Conservation (phyloP, 37 sponge, comb jelly and placozoan genomes). For the Ephydatia muelleri region DNA sequence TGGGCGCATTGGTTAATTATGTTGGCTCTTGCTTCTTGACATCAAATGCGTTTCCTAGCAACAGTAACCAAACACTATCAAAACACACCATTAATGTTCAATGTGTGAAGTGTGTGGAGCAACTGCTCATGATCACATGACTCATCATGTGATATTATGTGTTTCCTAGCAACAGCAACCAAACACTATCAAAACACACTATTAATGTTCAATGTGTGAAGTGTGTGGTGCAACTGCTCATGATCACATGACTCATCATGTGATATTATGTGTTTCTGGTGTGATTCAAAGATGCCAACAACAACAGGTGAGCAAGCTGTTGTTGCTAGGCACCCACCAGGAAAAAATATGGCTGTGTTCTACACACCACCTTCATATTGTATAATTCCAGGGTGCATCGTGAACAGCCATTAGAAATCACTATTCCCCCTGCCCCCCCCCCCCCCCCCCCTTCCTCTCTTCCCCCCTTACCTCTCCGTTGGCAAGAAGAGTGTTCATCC, state of each 20-base stretch:
- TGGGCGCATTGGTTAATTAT: too few relatives aligned
- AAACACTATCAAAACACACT: too few relatives aligned
- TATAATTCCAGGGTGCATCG: not conserved
- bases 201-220: too few relatives aligned
- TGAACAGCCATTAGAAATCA: not conserved
- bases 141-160: too few relatives aligned
- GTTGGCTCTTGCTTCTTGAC: too few relatives aligned
- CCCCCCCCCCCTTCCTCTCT: not conserved
- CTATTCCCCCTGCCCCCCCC: not conserved
- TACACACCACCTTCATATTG: not conserved
- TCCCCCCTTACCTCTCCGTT: slow-evolving; percentile 88
- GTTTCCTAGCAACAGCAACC: too few relatives aligned
- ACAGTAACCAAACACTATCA: too few relatives aligned
- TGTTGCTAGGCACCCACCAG: not conserved
- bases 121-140: too few relatives aligned
- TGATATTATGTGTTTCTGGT: not conserved
- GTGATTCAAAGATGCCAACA: not conserved
- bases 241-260: not conserved
- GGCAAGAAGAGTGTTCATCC: slow-evolving; percentile 97
- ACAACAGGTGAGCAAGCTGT: not conserved
- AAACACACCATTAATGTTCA: too few relatives aligned
- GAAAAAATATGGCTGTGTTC: not conserved
- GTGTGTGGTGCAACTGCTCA: too few relatives aligned
- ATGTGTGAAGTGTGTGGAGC: too few relatives aligned
- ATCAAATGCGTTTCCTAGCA: too few relatives aligned